Conservation (phyloP, 53 echinoderm and acorn worm genomes). For the Zoroaster sp. region DNA sequence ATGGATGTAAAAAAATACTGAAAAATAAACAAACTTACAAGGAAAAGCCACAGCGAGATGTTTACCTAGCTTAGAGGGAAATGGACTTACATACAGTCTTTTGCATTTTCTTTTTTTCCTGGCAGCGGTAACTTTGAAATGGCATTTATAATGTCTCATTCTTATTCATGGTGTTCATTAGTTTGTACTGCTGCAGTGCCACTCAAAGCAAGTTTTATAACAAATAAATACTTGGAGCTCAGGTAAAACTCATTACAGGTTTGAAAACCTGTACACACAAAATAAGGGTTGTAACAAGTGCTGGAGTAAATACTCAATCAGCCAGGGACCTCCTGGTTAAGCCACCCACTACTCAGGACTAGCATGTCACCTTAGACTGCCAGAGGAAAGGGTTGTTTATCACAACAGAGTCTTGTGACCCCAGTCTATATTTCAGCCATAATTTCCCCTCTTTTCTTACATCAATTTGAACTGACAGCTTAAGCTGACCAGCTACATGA, state of each 20-base stretch:
- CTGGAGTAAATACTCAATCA: background rate
- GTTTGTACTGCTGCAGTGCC: background rate
- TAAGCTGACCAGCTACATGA: no score
- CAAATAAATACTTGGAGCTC: constrained; percentile 9
- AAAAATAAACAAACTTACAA: constrained; percentile 5
- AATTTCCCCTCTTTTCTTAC: constrained; percentile 7
- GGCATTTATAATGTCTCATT: background rate
- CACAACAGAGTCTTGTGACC: background rate
- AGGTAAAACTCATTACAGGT: constrained; percentile 35
- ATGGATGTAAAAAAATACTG: constrained; percentile 6
- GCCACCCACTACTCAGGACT: background rate
- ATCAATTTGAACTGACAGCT: no score
- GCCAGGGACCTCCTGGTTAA: background rate
- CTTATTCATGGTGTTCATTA: constrained; percentile 3
- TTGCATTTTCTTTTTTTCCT: background rate
- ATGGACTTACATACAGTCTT: background rate
- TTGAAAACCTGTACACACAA: constrained; percentile 18
- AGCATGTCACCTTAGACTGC: background rate
- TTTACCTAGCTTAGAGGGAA: constrained; percentile 13
- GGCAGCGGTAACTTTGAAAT: constrained; percentile 47
- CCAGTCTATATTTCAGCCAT: background rate
- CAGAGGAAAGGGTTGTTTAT: constrained; percentile 9
- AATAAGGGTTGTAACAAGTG: background rate
- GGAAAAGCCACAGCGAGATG: background rate
- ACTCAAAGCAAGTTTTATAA: constrained; percentile 17